These are phyloP conservation scores for Pilophorus perplexus DNA, from an alignment of 2,888 invertebrate genomes.

Conservation along the genomic window DNA sequence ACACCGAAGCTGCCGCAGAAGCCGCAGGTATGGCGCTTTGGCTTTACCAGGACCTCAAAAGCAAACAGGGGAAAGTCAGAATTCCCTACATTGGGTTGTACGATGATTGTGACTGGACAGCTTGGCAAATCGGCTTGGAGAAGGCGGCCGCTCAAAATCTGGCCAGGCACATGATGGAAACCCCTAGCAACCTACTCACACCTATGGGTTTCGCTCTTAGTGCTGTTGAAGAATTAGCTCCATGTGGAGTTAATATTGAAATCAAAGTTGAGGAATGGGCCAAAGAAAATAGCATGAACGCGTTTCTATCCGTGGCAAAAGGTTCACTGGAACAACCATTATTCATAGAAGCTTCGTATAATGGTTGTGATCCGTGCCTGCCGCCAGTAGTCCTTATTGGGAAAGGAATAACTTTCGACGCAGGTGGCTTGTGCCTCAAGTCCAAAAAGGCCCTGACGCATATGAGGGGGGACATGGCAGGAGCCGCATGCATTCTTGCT, in stretches of 20 bases:
- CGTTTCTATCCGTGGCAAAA: conserved; percentile 71
- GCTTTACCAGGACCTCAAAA: conserved; percentile 68
- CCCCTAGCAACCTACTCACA: conserved; percentile 75
- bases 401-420: conserved; percentile 65
- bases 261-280: conserved; percentile 73
- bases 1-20: conserved; percentile 76
- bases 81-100: conserved; percentile 58
- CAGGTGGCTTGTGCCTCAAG: conserved; percentile 73
- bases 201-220: conserved; percentile 74
- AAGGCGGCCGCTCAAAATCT: conserved; percentile 79
- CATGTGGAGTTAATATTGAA: conserved; percentile 62
- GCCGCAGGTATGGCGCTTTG: conserved; percentile 68
- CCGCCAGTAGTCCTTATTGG: conserved; percentile 73
- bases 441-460: conserved; percentile 60
- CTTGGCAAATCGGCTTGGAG: conserved; percentile 69
- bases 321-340: conserved; percentile 77
- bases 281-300: conserved; percentile 73
- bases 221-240: conserved; percentile 58
- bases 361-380: conserved; percentile 58
- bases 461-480: conserved; percentile 84
- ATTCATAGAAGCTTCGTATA: conserved; percentile 76
- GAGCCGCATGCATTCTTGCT: conserved; percentile 72
- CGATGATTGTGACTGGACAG: conserved; percentile 65
- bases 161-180: conserved; percentile 74
- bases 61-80: conserved; percentile 41